Evolutionary conservation across 2,113 vertebrate genomes (phyloP).

Genomic region (Microcebus ravelobensis): DNA sequence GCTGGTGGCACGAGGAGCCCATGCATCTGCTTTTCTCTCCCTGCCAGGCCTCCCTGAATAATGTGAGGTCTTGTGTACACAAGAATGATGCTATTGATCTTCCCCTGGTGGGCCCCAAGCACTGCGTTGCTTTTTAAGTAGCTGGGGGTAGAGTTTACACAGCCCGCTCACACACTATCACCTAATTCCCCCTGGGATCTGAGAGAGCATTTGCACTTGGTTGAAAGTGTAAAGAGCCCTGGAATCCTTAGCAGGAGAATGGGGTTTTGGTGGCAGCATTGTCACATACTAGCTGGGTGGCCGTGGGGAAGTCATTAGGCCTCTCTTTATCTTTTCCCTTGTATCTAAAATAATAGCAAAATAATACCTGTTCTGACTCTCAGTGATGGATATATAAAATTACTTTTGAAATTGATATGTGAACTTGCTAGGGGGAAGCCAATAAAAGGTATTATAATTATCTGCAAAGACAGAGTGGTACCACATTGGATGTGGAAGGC

Average conservation of each 20-base stretch:
- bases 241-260: background rate
- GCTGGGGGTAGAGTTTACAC: background rate
- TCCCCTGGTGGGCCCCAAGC: background rate
- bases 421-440: background rate
- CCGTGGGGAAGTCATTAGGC: background rate
- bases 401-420: conserved; percentile 30
- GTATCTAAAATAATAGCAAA: background rate
- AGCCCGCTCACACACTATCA: background rate
- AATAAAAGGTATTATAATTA: background rate
- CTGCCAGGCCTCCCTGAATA: conserved; percentile 61
- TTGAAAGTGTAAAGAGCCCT: conserved; percentile 11
- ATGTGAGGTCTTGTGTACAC: conserved; percentile 50
- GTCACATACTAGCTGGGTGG: background rate
- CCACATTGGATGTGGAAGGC: background rate
- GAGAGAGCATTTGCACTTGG: background rate
- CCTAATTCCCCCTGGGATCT: background rate
- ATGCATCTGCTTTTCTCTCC: conserved; percentile 53
- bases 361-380: background rate
- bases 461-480: background rate
- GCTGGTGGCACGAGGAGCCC: conserved; percentile 48
- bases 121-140: background rate
- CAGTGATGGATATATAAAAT: background rate
- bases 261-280: background rate
- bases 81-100: conserved; percentile 46
- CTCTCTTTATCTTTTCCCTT: conserved; percentile 1